These are phyloP conservation scores for Butorides virescens DNA, from an alignment of 2,113 vertebrate species.

Conservation along the genomic window DNA sequence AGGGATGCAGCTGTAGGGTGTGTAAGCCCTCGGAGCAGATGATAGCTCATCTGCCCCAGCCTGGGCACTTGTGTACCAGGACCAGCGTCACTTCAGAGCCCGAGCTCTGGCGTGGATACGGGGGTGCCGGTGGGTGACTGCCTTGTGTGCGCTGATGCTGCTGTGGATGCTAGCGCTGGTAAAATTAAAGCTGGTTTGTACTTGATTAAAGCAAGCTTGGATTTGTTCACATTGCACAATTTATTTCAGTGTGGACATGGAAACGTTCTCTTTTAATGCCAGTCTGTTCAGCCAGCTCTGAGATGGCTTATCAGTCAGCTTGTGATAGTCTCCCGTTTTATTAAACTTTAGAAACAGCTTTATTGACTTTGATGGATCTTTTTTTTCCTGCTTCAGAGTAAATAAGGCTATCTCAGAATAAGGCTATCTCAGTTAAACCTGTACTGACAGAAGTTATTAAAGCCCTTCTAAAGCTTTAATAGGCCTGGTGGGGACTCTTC, in stretches of 20 bases:
- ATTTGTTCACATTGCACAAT: no score
- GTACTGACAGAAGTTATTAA: background rate
- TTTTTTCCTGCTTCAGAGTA: background rate
- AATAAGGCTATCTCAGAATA: background rate
- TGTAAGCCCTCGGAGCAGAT: background rate
- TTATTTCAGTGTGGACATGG: background rate
- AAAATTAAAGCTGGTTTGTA: background rate
- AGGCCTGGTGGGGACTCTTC: background rate
- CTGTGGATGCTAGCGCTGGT: fast-evolving
- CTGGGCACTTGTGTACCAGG: no score
- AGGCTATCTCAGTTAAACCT: background rate
- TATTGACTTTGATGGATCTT: background rate
- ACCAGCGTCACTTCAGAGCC: background rate
- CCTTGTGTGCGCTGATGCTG: no score
- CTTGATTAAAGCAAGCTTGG: background rate
- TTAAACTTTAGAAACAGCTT: background rate
- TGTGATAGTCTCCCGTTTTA: background rate
- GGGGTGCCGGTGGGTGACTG: background rate
- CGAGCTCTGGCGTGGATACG: no score
- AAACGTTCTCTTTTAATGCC: background rate
- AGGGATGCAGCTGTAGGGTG: background rate
- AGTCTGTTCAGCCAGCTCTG: background rate
- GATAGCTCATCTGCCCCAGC: background rate
- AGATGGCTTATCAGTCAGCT: background rate
- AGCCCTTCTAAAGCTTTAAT: conserved; percentile 4